phyloP scores from a whole-genome alignment of 2,113 vertebrate genomes.

The Conger conger region DNA sequence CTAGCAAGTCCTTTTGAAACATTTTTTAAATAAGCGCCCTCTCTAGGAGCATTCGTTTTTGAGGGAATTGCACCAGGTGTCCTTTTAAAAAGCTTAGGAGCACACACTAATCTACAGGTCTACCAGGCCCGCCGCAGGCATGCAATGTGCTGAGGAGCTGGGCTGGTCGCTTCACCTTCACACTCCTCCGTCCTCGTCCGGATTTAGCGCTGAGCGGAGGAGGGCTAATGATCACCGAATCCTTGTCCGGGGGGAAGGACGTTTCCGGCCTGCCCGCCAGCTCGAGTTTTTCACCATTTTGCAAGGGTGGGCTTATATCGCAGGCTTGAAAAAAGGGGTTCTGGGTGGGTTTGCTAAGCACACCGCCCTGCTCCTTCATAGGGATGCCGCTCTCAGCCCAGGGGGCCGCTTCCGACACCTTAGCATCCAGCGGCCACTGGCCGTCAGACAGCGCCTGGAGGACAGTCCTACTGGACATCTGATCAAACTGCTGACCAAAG shows the following conservation, averaged over 20 bases:
- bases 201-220: slow-evolving; percentile 89
- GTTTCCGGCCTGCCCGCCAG: slow-evolving; percentile 55
- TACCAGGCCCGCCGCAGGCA: slow-evolving; percentile 34
- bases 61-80: background rate
- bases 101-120: background rate
- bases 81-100: background rate
- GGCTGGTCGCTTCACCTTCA: slow-evolving; percentile 81
- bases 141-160: slow-evolving; percentile 47
- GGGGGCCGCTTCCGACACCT: slow-evolving; percentile 53
- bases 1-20: background rate
- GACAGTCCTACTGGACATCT: slow-evolving; percentile 76
- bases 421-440: slow-evolving; percentile 72
- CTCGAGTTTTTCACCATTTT: slow-evolving; percentile 70
- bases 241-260: slow-evolving; percentile 60
- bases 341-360: slow-evolving; percentile 56
- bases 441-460: slow-evolving; percentile 71
- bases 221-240: slow-evolving; percentile 85
- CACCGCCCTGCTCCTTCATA: slow-evolving; percentile 71
- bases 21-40: background rate
- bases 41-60: background rate
- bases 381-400: slow-evolving; percentile 66
- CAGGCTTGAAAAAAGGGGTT: slow-evolving; percentile 75
- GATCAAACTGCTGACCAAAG: slow-evolving; percentile 78
- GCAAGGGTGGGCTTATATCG: slow-evolving; percentile 60
- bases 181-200: slow-evolving; percentile 85